Evolutionary conservation across 2,113 vertebrate genomes (phyloP), one percentile per base, ranked within the genome.

Genomic region (Macquaria australasica): DNA sequence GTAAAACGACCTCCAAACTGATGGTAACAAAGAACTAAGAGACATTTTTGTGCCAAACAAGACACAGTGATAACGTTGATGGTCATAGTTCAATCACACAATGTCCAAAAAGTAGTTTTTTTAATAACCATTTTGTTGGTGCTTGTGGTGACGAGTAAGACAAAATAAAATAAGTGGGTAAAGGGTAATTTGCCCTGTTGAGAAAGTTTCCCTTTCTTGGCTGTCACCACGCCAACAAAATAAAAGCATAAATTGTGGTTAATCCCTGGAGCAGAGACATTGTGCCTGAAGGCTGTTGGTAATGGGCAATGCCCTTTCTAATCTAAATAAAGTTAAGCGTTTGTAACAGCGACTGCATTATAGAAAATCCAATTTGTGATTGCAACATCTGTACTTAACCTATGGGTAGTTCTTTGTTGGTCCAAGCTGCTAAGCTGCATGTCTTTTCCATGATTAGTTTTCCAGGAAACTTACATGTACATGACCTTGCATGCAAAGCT

Each of bases 351-450:
- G 51, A 84, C 88, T 91, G 79, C 81, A 83, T 88, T 89, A 88
- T 89, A 91, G 87, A 93, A 94, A 94, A 93, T 93, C 85, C 89
- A 86, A 92, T 93, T 91, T 93, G 90, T 92, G 92, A 94, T 94
- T 94, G 87, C 86, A 91, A 87, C 91, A 92, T 92, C 84, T 90
- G 88, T 82, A 73, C 83, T 84, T 77, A 90, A 92, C 90, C 86
- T 91, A 88, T 91, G 82, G 87, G 64, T 77, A 58, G 81, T 41
- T 83, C 58, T 87, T 81, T 84, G 83, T 86, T 81, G 83, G 79
- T 82, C 77, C 41, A 72, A 84, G 75, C 62, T 77, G 73, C 83
- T 85, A 74, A 86, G 83, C 91, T 87, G 87, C 84, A 88, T 75
- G 66, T 88, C 59, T 89, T 93, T 92, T 88, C 82, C 86, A 69